A percentile compares a stretch with the other conserved stretches of the same genome.
These are phyloP conservation scores for Anoura caudifer DNA, from an alignment of 2,113 vertebrate genomes.

Conservation along the genomic window DNA sequence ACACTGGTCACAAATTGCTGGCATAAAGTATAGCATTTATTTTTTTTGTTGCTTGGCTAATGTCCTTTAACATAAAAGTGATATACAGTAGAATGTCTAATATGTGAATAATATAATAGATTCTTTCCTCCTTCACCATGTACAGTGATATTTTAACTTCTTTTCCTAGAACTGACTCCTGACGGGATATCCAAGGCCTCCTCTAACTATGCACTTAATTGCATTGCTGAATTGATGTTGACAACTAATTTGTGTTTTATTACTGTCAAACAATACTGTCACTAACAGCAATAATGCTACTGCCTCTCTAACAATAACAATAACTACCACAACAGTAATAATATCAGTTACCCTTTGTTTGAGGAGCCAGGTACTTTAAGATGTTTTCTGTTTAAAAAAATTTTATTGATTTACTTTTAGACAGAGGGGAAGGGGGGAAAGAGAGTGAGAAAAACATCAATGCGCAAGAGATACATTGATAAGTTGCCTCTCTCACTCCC, in stretches of 20 bases:
- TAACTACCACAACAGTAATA: neutral
- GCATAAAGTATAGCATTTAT: neutral
- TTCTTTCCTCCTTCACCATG: neutral
- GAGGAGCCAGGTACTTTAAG: neutral
- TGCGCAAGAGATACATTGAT: too few species aligned
- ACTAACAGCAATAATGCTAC: neutral
- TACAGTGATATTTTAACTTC: neutral
- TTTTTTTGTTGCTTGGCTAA: neutral
- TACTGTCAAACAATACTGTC: neutral
- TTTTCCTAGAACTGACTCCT: conserved; percentile 26
- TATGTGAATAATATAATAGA: neutral
- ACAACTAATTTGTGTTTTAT: neutral
- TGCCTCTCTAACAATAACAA: neutral
- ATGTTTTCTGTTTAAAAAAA: neutral
- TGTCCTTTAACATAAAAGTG: conserved; percentile 6
- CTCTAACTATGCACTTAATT: neutral
- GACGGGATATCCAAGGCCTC: neutral
- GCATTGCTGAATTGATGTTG: neutral
- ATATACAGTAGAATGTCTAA: neutral
- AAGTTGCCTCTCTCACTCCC: too few species aligned
- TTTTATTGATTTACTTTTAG: too few species aligned
- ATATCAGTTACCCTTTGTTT: neutral
- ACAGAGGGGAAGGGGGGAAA: too few species aligned
- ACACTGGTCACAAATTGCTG: neutral
- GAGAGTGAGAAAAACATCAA: too few species aligned